Evolutionary conservation across 1,140 invertebrate species (phyloP).

Genomic region (Rhopalosiphum padi): DNA sequence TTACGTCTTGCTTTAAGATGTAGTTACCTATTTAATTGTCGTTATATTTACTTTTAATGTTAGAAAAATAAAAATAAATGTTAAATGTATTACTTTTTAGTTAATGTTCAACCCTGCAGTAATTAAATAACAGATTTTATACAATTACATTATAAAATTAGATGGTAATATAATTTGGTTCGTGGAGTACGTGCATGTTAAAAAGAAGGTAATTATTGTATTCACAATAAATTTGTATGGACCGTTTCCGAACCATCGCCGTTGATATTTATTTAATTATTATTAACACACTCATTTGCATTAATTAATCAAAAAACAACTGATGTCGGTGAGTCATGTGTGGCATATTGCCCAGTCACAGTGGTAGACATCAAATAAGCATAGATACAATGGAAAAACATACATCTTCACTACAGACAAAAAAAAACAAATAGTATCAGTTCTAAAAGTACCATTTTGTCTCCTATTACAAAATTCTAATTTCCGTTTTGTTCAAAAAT

Average conservation of each 20-base stretch:
- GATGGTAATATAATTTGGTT: not conserved
- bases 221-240: not conserved
- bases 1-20: not conserved
- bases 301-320: slow-evolving; percentile 17
- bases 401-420: not conserved
- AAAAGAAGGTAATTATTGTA: not conserved
- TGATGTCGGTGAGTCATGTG: not conserved
- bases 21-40: not conserved
- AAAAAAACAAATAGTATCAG: not conserved
- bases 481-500: not conserved
- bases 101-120: not conserved
- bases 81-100: not conserved
- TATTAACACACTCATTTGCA: not conserved
- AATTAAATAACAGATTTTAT: not conserved
- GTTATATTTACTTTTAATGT: not conserved
- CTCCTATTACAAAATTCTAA: not conserved
- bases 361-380: not conserved
- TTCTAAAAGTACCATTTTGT: slow-evolving; percentile 6
- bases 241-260: not conserved
- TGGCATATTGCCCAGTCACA: slow-evolving; percentile 15
- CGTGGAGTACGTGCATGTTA: not conserved
- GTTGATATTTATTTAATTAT: not conserved
- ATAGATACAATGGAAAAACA: not conserved
- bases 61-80: not conserved
- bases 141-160: not conserved